Base-by-base conservation (phyloP, 2,113 vertebrate species). In the Cyprinus carpio region DNA sequence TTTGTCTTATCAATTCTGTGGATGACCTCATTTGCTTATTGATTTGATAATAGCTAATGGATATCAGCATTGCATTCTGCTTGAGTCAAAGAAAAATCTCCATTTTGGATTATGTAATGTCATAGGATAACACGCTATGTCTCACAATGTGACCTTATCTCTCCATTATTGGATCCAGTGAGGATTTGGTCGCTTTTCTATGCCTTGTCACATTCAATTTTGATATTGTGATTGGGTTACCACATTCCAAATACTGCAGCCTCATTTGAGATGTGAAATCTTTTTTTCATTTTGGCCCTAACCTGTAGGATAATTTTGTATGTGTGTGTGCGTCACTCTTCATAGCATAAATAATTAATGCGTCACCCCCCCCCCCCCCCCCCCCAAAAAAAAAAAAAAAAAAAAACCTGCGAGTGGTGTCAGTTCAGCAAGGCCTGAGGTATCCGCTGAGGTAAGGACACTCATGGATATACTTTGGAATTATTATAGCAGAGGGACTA, bases 361-460 rank as follows among this genome's bases (percentile, higher is more conserved):
- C 25, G 4, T 31, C 34, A 15, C 18, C 23, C 67, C 79, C 56
- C 77, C 56, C 11, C 4, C 23, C 25, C 34, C 4, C 34, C 4
- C 34, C 0, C 34, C 4, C 34, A 37, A 3, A 37, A 37, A 37
- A 3, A 37, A 3, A 37, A 37, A 37, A 37, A 23, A 37, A 7
- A 18, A 60, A n/a, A n/a, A n/a, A n/a, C n/a, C n/a, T n/a, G n/a
- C 3, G 29, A 10, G 37, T 64, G 60, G 58, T 27, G 37, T 62
- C 12, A 6, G 40, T 51, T 34, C 64, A 31, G 80, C 62, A 1
- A 18, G 25, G 27, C 60, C 74, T 58, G 6, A 37, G 27, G 58
- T 40, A 88, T 89, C n/a, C 58, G 5, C 40, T 12, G 80, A 71
- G 49, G 62, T 31, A 10, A 76, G 86, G 75, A 84, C 83, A 54